Evolutionary conservation across 92 coral and sea anemone species (phyloP), one percentile per base, ranked within the genome.

Genomic region (Galaxea fascicularis): DNA sequence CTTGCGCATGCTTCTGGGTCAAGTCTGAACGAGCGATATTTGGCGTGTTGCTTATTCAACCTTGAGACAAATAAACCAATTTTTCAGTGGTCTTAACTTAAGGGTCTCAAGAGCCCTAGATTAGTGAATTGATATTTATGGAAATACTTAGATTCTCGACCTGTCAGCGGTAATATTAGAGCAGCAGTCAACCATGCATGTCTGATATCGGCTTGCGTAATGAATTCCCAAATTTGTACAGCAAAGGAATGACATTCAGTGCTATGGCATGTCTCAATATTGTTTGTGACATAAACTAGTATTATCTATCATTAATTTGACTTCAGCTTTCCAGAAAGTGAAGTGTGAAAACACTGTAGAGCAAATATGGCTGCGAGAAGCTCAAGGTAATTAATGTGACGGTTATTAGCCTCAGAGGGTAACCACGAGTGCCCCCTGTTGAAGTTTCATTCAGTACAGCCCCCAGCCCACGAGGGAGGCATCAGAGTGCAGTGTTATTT

Each of bases 201-300:
- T n/a, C n/a, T 53, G 15, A 78, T 44, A 51, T 67, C 63, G 49
- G 73, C 63, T 79, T 28, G n/a, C 81, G 66, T 90, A 60, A 90
- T 60, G 7, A 78, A 89, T 85, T 85, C 90, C 90, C 87, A 90
- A 26, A 90, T 85, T 68, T 85, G 21, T 27, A 66, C 59, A 0
- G 68, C 73, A 24, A 85, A 57, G 29, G 64, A 41, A 65, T 90
- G 18, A 51, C 75, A 76, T 4, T 41, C 45, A 27, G 30, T 51
- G 71, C 82, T 86, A 66, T 86, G 93, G 79, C 93, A 80, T 28
- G 93, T 90, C 21, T 91, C 93, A 90, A 86, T 90, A 57, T 78
- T 21, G 45, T 86, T 90, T 0, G 86, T 90, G 44, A 85, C 76
- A 51, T 83, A 57, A 11, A 89, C 93, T 79, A 22, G 80, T 90